A percentile compares a stretch with the other conserved stretches of the same genome.
phyloP scores from a whole-genome alignment of 2,113 vertebrate species.

The Centropus unirufus region DNA sequence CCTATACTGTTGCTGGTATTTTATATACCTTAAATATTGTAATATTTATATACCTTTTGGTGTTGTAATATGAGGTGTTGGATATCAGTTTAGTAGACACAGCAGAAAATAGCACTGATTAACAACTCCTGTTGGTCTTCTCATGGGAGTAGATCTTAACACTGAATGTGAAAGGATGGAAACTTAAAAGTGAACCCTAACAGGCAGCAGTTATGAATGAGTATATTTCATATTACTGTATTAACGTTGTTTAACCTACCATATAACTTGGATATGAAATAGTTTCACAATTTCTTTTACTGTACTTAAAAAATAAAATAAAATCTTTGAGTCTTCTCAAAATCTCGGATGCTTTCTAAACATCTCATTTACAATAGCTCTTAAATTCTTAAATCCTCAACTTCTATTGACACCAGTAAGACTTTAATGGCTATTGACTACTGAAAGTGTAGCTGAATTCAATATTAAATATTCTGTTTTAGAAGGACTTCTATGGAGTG shows the following conservation, averaged over 20 bases:
- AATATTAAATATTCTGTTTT: slow-evolving; percentile 27
- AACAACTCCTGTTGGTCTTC: not conserved
- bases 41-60: not conserved
- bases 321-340: not conserved
- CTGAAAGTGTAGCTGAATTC: slow-evolving; percentile 8
- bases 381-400: not conserved
- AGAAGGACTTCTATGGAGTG: not conserved
- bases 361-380: not conserved
- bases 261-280: not conserved
- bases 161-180: not conserved
- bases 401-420: not conserved
- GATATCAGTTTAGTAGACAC: not conserved
- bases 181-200: not conserved
- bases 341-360: not conserved
- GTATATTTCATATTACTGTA: not conserved
- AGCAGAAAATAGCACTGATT: not conserved
- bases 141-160: not conserved
- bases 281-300: not conserved
- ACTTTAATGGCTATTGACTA: not conserved
- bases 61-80: not conserved
- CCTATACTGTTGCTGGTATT: not conserved
- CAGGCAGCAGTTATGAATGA: not conserved
- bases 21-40: too few relatives aligned
- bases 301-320: not conserved
- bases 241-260: not conserved